Percentiles rank a stretch among this genome's conserved stretches.
phyloP scores from a whole-genome alignment of 2,797 vertebrate species.

The Liparis tanakae region DNA sequence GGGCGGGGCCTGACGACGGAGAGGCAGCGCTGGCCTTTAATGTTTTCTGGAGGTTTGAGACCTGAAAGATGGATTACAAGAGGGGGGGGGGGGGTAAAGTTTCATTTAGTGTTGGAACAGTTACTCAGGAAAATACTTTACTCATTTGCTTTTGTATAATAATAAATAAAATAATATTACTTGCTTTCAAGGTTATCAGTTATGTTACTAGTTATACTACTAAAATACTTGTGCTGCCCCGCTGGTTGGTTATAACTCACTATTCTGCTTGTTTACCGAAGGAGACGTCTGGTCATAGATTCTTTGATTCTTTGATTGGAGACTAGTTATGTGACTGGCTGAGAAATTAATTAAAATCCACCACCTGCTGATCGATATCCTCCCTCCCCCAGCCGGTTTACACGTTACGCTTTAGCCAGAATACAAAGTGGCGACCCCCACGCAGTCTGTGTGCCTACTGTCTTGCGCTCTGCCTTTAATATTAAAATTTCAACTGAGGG shows the following conservation, averaged over 20 bases:
- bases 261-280: background rate
- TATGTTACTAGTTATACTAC: background rate
- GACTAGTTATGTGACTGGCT: background rate
- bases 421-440: background rate
- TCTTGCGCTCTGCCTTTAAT: background rate
- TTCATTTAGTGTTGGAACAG: background rate
- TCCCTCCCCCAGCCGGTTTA: background rate
- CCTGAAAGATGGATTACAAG: slow-evolving; percentile 76
- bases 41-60: slow-evolving; percentile 97
- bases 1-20: slow-evolving; percentile 86
- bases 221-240: background rate
- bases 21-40: slow-evolving; percentile 92
- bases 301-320: background rate
- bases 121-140: slow-evolving; percentile 5
- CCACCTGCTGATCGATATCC: background rate
- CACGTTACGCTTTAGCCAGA: background rate
- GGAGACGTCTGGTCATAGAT: background rate
- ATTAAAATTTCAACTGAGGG: background rate
- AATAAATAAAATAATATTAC: background rate
- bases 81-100: background rate
- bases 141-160: background rate
- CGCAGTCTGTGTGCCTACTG: background rate
- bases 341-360: background rate
- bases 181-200: background rate
- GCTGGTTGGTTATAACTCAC: background rate